These are phyloP conservation scores for Morpho deidamia DNA, from an alignment of 2,888 invertebrate species.

Conservation along the genomic window DNA sequence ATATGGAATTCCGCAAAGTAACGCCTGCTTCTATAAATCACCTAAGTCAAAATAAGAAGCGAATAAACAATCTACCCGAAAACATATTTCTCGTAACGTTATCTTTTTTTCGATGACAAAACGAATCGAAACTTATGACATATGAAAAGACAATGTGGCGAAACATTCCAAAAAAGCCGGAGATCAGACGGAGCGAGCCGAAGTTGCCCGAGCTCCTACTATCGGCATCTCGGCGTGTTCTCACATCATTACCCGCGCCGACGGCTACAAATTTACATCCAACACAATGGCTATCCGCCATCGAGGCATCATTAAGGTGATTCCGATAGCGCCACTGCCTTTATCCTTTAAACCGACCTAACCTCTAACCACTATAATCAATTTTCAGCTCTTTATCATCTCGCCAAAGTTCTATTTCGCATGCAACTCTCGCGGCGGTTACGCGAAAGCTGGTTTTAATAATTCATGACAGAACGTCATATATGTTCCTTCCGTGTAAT, in stretches of 20 bases:
- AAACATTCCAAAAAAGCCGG: conserved; percentile 19
- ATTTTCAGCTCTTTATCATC: conserved; percentile 41
- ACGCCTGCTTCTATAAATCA: too few relatives aligned
- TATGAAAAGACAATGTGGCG: conserved; percentile 19
- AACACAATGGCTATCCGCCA: conserved; percentile 78
- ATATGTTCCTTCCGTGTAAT: conserved; percentile 44
- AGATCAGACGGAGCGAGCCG: conserved; percentile 15
- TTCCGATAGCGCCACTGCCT: conserved; percentile 73
- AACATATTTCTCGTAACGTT: too few relatives aligned
- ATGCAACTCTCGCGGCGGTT: conserved; percentile 36
- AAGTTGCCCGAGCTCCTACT: conserved; percentile 24
- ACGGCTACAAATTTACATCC: conserved; percentile 79
- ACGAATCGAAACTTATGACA: conserved; percentile 16
- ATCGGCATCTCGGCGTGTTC: conserved; percentile 75
- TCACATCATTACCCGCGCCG: conserved; percentile 79
- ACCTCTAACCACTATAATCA: conserved; percentile 23
- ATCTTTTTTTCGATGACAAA: neutral
- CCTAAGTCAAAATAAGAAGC: neutral
- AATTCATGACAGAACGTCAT: conserved; percentile 66
- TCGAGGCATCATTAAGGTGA: conserved; percentile 79
- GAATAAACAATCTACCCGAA: neutral
- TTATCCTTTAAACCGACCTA: conserved; percentile 44
- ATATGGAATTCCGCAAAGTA: too few relatives aligned
- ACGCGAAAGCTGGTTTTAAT: conserved; percentile 35
- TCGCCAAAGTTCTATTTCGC: conserved; percentile 32